Percentiles rank a stretch among this genome's conserved stretches.
phyloP scores from a whole-genome alignment of 2,888 invertebrate species.

The Tiliacea aurago region DNA sequence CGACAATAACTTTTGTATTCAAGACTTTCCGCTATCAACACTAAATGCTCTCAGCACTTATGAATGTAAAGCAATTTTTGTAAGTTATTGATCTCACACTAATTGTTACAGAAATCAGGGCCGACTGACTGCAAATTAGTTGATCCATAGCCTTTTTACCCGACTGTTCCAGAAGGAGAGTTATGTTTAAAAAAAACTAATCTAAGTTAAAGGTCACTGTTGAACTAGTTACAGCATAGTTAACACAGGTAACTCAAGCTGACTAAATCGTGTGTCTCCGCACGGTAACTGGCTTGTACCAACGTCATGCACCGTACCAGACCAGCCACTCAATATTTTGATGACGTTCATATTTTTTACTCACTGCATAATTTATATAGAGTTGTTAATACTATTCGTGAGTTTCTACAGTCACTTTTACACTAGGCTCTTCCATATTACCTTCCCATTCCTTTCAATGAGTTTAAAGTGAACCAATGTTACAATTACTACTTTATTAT shows the following conservation, averaged over 20 bases:
- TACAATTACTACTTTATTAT: too few species aligned
- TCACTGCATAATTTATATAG: slow-evolving; percentile 43
- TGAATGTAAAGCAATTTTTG: background rate
- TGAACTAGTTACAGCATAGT: slow-evolving; percentile 7
- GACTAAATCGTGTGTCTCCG: slow-evolving; percentile 26
- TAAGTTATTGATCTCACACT: too few species aligned
- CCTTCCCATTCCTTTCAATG: too few species aligned
- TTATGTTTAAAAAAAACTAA: background rate
- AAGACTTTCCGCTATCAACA: background rate
- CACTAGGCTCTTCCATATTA: background rate
- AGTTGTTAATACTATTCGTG: slow-evolving; percentile 27
- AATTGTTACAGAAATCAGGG: background rate
- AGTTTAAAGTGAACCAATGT: too few species aligned
- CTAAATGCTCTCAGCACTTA: background rate
- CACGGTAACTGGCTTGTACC: slow-evolving; percentile 35
- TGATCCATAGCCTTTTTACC: background rate
- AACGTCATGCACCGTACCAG: slow-evolving; percentile 53
- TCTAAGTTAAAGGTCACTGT: background rate
- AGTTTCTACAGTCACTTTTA: background rate
- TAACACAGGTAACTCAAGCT: background rate
- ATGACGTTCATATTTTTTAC: slow-evolving; percentile 55
- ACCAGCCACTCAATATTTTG: slow-evolving; percentile 68
- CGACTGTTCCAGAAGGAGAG: too few species aligned
- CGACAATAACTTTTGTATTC: background rate
- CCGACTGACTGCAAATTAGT: background rate